Evolutionary conservation across 2,797 vertebrate species (phyloP).

Genomic region (Anomalospiza imberbis): DNA sequence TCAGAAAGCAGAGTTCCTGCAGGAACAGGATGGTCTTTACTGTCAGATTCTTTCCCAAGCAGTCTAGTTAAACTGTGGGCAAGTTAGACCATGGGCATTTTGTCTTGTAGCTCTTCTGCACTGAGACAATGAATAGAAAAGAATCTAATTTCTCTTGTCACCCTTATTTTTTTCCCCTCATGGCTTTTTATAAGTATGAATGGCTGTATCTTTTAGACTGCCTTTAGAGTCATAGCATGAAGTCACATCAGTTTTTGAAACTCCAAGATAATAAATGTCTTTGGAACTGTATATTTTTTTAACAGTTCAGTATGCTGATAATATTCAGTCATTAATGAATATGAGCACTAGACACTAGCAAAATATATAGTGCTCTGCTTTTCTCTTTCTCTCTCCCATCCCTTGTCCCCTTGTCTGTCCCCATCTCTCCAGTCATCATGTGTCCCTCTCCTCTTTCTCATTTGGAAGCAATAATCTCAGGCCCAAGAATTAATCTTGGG

Average conservation of each 20-base stretch:
- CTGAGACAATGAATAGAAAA: not conserved
- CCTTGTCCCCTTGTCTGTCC: not conserved
- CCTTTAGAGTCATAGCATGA: not conserved
- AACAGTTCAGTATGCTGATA: not conserved
- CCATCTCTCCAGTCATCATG: fast-evolving
- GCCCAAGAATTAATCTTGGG: not conserved
- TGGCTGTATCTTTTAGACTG: not conserved
- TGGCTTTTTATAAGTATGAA: not conserved
- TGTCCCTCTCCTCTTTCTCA: fast-evolving
- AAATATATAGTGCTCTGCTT: not conserved
- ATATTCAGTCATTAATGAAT: not conserved
- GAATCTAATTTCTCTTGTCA: not conserved
- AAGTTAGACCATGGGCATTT: not conserved
- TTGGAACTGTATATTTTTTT: not conserved
- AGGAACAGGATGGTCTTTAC: not conserved
- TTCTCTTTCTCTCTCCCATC: not conserved
- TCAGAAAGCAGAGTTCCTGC: not conserved
- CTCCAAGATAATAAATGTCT: not conserved
- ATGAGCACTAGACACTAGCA: not conserved
- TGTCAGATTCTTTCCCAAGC: not conserved
- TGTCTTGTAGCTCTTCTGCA: not conserved
- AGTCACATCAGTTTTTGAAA: not conserved
- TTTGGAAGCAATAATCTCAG: not conserved
- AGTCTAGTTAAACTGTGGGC: not conserved
- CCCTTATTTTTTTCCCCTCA: fast-evolving